Percentiles rank a stretch among this genome's conserved stretches.
phyloP scores from a whole-genome alignment of 2,113 vertebrate genomes.

The Oncorhynchus masou region DNA sequence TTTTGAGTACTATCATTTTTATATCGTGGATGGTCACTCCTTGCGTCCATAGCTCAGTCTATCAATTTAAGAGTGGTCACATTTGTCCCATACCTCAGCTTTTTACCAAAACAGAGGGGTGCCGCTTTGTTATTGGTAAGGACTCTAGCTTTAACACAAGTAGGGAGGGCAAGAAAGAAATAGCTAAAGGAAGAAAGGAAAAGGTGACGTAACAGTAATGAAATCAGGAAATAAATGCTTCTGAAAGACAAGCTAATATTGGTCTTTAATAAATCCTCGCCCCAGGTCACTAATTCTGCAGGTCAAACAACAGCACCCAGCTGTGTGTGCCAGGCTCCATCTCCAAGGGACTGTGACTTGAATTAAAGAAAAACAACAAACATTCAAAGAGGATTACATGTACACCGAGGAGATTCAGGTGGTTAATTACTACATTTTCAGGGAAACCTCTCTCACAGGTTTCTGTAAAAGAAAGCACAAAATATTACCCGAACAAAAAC shows the following conservation, averaged over 20 bases:
- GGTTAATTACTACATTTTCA: neutral
- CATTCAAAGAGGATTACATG: conserved; percentile 58
- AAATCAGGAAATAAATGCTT: neutral
- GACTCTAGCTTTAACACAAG: neutral
- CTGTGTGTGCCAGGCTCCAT: conserved; percentile 24
- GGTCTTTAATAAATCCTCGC: conserved; percentile 22
- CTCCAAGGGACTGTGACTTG: conserved; percentile 35
- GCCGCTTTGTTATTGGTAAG: too few relatives aligned
- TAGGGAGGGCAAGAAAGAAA: neutral
- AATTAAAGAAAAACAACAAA: conserved; percentile 56
- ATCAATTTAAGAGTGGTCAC: too few relatives aligned
- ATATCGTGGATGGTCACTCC: too few relatives aligned
- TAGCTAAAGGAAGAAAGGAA: neutral
- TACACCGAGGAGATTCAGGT: conserved; percentile 4
- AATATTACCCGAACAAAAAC: neutral
- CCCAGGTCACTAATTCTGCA: conserved; percentile 1
- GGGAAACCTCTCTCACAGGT: too few relatives aligned
- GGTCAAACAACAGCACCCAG: conserved; percentile 37
- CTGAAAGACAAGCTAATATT: conserved; percentile 14
- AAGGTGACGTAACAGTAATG: neutral
- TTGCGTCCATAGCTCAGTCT: too few relatives aligned
- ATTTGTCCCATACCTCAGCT: too few relatives aligned
- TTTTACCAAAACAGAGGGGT: neutral
- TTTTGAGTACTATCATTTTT: too few relatives aligned
- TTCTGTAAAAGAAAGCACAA: too few relatives aligned